Percentiles rank a stretch among this genome's conserved stretches.
Conservation (phyloP, 2,888 invertebrate genomes). For the Trypoxylon attenuatum region DNA sequence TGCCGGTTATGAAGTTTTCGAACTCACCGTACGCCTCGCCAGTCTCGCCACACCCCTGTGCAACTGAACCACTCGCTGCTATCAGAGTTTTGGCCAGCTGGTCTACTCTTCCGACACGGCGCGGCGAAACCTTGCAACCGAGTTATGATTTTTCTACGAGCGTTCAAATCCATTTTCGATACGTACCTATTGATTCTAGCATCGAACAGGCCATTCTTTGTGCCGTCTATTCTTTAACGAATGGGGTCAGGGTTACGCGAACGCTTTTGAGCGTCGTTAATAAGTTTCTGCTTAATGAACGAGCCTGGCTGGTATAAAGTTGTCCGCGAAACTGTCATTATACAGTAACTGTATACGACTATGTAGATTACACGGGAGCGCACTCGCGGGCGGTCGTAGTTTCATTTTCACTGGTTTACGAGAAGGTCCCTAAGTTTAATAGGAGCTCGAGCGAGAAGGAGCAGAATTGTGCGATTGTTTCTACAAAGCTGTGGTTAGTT, state of each 20-base stretch:
- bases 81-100: slow-evolving; percentile 19
- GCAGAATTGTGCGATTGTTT: too few relatives aligned
- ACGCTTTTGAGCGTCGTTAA: neutral
- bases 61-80: slow-evolving; percentile 30
- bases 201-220: neutral
- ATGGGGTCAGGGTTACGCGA: neutral
- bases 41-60: neutral
- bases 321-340: too few relatives aligned
- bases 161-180: slow-evolving; percentile 5
- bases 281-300: too few relatives aligned
- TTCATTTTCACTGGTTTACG: too few relatives aligned
- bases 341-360: too few relatives aligned
- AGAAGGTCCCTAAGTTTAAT: too few relatives aligned
- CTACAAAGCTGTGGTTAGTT: too few relatives aligned
- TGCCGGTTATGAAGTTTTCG: slow-evolving; percentile 47
- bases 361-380: too few relatives aligned
- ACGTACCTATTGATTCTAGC: slow-evolving; percentile 1
- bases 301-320: too few relatives aligned
- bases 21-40: slow-evolving; percentile 16
- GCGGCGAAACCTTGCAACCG: neutral
- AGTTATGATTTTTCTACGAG: slow-evolving; percentile 4
- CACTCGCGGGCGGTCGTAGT: too few relatives aligned
- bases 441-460: too few relatives aligned
- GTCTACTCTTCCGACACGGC: slow-evolving; percentile 7
- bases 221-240: neutral